These are phyloP conservation scores for Acrocephalus kingi DNA, from an alignment of 2,113 vertebrate genomes.

Conservation along the genomic window DNA sequence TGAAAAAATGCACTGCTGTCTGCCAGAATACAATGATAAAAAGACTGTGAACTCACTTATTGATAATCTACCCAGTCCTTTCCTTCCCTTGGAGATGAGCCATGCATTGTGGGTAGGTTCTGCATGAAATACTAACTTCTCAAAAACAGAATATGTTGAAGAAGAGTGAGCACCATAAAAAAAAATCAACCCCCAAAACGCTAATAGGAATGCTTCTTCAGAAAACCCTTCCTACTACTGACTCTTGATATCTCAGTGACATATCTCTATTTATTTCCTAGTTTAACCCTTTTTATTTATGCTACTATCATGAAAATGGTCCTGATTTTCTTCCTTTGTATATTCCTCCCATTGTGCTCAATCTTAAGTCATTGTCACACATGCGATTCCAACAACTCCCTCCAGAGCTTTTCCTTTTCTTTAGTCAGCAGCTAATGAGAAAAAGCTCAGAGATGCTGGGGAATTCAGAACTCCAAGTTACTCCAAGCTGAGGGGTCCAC, in stretches of 20 bases:
- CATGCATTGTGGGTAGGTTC: background rate
- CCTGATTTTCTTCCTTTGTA: background rate
- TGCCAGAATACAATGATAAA: background rate
- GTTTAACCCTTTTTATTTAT: background rate
- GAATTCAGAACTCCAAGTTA: background rate
- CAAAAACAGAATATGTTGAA: background rate
- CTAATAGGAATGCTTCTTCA: background rate
- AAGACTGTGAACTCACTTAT: background rate
- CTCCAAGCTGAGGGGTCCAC: background rate
- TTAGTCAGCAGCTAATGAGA: background rate
- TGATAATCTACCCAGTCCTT: background rate
- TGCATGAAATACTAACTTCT: background rate
- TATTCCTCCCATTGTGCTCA: background rate
- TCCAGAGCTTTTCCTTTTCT: background rate
- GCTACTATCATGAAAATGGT: background rate
- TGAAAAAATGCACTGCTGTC: background rate
- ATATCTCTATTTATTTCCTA: background rate
- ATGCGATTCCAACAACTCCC: background rate
- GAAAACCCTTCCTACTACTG: background rate
- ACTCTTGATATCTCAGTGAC: background rate
- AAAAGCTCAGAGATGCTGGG: background rate
- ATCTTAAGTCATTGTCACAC: background rate
- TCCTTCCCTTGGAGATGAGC: background rate
- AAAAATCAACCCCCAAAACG: background rate
- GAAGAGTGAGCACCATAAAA: background rate